These are phyloP conservation scores for Masnerella sp. DNA, from an alignment of 2,888 invertebrate species.

Conservation along the genomic window DNA sequence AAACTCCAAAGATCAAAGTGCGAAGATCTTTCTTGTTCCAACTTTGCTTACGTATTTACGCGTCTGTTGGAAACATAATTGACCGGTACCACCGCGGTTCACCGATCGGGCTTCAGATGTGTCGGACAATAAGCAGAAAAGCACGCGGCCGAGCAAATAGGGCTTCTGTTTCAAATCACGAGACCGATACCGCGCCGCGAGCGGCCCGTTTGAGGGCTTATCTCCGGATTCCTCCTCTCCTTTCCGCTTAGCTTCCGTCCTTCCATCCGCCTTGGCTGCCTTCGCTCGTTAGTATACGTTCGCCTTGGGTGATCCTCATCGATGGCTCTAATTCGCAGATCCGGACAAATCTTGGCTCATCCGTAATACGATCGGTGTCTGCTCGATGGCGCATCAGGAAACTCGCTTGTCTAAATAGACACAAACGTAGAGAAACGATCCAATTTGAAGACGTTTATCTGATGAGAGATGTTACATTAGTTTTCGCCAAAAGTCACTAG, in stretches of 20 bases:
- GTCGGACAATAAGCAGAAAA: conserved; percentile 58
- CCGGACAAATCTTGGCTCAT: conserved; percentile 44
- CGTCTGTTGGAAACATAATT: too few species aligned
- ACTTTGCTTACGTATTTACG: too few species aligned
- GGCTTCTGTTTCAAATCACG: conserved; percentile 59
- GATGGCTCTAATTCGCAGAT: conserved; percentile 60
- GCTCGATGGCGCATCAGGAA: conserved; percentile 12
- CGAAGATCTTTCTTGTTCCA: too few species aligned
- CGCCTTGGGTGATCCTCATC: conserved; percentile 63
- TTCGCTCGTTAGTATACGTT: too few species aligned
- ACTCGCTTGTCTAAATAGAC: not conserved
- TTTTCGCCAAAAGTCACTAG: too few species aligned
- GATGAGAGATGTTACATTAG: too few species aligned
- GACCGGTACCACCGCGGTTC: too few species aligned
- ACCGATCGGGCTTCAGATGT: too few species aligned
- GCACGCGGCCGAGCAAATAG: conserved; percentile 44
- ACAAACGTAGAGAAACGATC: too few species aligned
- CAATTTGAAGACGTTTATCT: too few species aligned
- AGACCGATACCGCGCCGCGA: conserved; percentile 55
- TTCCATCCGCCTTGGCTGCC: too few species aligned
- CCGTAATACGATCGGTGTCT: conserved; percentile 58
- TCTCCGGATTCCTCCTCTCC: conserved; percentile 62
- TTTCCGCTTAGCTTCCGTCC: conserved; percentile 35
- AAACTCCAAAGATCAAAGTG: too few species aligned
- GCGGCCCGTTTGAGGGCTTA: conserved; percentile 73